Evolutionary conservation across 2,797 vertebrate genomes (phyloP).

Genomic region (Euphonia xanthogaster): DNA sequence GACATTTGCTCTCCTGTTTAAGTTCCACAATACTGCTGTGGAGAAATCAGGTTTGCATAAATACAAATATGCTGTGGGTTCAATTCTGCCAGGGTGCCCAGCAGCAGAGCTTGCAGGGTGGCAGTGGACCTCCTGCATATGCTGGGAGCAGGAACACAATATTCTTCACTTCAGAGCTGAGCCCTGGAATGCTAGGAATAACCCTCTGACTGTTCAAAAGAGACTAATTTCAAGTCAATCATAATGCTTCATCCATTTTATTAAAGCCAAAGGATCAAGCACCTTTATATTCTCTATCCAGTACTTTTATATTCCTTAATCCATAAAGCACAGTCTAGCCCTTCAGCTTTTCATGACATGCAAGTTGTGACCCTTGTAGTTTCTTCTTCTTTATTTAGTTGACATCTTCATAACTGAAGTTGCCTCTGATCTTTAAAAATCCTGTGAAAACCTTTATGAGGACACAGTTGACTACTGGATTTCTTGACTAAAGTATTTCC

Average conservation of each 20-base stretch:
- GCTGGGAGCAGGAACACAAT: not conserved
- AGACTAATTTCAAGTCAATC: not conserved
- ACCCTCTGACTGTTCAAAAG: not conserved
- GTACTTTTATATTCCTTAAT: not conserved
- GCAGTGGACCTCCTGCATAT: rapidly evolving
- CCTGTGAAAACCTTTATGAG: not conserved
- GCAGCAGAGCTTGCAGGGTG: not conserved
- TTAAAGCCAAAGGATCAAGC: not conserved
- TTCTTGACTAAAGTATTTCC: not conserved
- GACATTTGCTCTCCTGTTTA: not conserved
- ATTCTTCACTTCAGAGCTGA: not conserved
- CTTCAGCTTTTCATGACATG: not conserved
- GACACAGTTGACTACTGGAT: not conserved
- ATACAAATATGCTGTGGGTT: not conserved
- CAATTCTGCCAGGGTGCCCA: not conserved
- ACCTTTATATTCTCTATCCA: not conserved
- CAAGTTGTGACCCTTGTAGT: not conserved
- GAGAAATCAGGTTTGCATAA: not conserved
- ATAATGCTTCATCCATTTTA: not conserved
- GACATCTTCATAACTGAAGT: not conserved
- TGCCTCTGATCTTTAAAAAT: not conserved
- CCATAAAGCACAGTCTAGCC: not conserved
- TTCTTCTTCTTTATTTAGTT: not conserved
- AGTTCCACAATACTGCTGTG: not conserved
- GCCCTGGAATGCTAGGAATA: not conserved